A percentile compares a stretch with the other conserved stretches of the same genome.
Evolutionary conservation across 2,797 vertebrate genomes (phyloP).

Genomic region (Ctenosaura bakeri): DNA sequence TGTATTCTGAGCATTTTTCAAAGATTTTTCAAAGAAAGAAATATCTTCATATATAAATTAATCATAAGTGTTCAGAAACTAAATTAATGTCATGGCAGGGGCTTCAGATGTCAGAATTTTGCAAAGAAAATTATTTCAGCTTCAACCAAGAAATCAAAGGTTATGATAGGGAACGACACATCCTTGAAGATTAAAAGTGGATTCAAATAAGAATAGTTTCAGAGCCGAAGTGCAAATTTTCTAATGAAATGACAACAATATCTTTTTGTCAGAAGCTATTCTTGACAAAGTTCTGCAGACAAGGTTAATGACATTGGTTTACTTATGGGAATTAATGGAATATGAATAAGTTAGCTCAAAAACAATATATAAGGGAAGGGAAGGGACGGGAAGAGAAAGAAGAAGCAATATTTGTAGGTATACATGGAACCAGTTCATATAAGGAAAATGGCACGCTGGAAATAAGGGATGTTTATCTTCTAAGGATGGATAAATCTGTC

Average conservation of each 20-base stretch:
- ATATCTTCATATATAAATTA: slow-evolving; percentile 35
- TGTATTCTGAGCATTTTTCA: slow-evolving; percentile 32
- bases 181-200: slow-evolving; percentile 61
- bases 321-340: slow-evolving; percentile 17
- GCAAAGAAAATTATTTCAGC: slow-evolving; percentile 63
- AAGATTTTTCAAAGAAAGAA: slow-evolving; percentile 16
- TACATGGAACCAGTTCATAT: neutral
- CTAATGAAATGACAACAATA: slow-evolving; percentile 58
- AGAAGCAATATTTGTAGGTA: neutral
- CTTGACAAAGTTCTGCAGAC: slow-evolving; percentile 46
- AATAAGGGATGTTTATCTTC: neutral
- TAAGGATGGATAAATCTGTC: neutral
- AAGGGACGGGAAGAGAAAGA: too few species aligned
- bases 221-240: slow-evolving; percentile 52
- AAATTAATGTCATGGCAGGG: slow-evolving; percentile 61
- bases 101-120: slow-evolving; percentile 62
- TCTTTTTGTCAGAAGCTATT: slow-evolving; percentile 37
- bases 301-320: slow-evolving; percentile 54
- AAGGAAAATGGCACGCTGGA: neutral
- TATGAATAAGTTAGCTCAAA: slow-evolving; percentile 34
- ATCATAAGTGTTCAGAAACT: slow-evolving; percentile 43
- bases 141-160: slow-evolving; percentile 53
- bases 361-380: neutral
- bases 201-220: slow-evolving; percentile 49
- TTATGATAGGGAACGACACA: slow-evolving; percentile 2